These are phyloP conservation scores for pig (Sus scrofa) DNA, from an alignment of 2,113 vertebrate species.

Conservation along the genomic window T2T-Sscrofa CM000824.6:184205001-184205500, in stretches of 20 bases:
- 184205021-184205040: background rate
- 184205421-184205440: background rate
- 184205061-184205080: background rate
- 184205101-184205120: background rate
- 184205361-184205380: background rate
- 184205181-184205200: background rate
- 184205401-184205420: background rate
- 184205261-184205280: background rate
- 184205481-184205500: background rate
- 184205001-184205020: background rate
- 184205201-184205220: background rate
- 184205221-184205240: background rate
- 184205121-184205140: background rate
- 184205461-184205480: background rate
- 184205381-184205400: background rate
- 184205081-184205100: background rate
- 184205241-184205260: background rate
- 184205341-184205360: background rate
- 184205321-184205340: background rate
- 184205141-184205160: background rate
- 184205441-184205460: background rate
- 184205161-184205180: background rate
- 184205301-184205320: background rate
- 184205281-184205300: background rate
- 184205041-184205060: background rate